phyloP scores from a whole-genome alignment of 2,113 vertebrate genomes.

The Dipodomys spectabilis region DNA sequence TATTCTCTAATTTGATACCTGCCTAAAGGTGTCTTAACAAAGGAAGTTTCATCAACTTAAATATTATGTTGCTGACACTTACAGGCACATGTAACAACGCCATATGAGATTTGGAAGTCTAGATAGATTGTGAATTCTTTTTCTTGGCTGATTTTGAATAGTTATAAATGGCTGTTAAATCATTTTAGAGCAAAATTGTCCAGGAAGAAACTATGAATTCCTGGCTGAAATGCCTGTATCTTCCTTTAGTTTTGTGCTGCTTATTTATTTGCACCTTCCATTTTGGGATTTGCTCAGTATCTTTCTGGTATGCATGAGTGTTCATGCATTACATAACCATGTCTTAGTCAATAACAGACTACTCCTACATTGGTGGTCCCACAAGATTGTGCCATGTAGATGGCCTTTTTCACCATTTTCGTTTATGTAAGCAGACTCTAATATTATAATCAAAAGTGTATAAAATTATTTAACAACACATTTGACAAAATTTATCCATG shows the following conservation, averaged over 20 bases:
- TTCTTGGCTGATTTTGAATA: slow-evolving; percentile 63
- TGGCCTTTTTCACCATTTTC: neutral
- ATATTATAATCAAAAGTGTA: neutral
- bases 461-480: neutral
- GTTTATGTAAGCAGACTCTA: neutral
- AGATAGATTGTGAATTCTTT: slow-evolving; percentile 43
- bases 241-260: neutral
- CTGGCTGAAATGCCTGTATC: neutral
- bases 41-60: slow-evolving; percentile 46
- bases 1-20: slow-evolving; percentile 47
- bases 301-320: neutral
- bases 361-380: neutral
- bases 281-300: neutral
- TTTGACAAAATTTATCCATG: neutral
- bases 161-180: slow-evolving; percentile 56
- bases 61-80: slow-evolving; percentile 65
- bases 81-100: neutral
- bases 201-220: slow-evolving; percentile 26
- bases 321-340: neutral
- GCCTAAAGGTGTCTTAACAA: neutral
- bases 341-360: neutral
- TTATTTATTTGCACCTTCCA: neutral
- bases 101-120: slow-evolving; percentile 53
- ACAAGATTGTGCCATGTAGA: neutral
- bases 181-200: neutral